phyloP scores from a whole-genome alignment of 2,113 vertebrate species.

The Oncorhynchus tshawytscha region DNA sequence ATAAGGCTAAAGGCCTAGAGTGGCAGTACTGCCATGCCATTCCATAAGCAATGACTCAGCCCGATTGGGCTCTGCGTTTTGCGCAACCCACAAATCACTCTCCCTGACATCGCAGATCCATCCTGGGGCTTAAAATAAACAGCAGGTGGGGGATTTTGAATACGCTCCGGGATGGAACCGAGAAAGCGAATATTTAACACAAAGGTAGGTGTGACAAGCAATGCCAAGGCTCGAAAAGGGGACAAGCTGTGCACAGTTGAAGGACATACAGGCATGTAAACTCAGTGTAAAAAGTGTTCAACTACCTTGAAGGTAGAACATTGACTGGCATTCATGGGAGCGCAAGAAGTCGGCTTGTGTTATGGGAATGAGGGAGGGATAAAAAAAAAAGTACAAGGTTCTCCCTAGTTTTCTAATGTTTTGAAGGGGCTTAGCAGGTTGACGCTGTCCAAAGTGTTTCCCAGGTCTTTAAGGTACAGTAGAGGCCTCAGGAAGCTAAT shows the following conservation, averaged over 20 bases:
- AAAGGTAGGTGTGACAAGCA: neutral
- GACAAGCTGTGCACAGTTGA: neutral
- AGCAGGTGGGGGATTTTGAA: neutral
- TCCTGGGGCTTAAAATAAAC: neutral
- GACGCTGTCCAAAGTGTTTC: neutral
- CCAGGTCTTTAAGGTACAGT: neutral
- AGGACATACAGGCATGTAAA: neutral
- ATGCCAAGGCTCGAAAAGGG: neutral
- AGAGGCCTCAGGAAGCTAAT: neutral
- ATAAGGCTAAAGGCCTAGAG: neutral
- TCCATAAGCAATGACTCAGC: conserved; percentile 1
- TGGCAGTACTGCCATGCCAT: neutral
- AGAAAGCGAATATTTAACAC: neutral
- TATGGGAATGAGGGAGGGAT: neutral
- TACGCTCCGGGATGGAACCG: neutral
- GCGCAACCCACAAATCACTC: neutral
- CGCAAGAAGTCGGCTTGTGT: neutral
- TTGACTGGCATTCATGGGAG: neutral
- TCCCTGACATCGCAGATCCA: neutral
- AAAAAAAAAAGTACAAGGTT: too few species aligned
- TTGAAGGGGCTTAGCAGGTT: neutral
- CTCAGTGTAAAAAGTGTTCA: neutral
- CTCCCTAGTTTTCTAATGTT: neutral
- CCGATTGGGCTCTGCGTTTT: neutral
- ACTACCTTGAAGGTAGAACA: neutral